Evolutionary conservation across 1,140 invertebrate species (phyloP), one percentile per base, ranked within the genome.

Genomic region (Nasonia vitripennis): DNA sequence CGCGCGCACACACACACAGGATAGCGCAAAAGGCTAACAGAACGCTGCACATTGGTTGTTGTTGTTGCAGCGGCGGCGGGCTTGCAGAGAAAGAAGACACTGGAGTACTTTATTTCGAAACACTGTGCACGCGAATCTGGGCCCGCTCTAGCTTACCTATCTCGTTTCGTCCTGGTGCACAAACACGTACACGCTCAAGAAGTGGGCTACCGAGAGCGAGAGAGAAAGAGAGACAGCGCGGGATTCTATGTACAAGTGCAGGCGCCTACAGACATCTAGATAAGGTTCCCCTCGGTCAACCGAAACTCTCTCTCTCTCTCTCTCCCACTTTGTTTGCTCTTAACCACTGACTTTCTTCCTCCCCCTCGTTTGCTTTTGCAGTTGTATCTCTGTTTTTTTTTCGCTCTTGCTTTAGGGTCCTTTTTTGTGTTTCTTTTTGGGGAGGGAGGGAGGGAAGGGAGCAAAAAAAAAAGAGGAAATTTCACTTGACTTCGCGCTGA

Each of bases 271-370:
- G 45, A 41, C 48, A 80, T 85, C 83, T 74, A 80, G 83, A 80
- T 85, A 85, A 85, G 68, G 78, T 85, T 85, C 74, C 68, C 75
- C 77, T 80, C 70, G 83, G 78, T 80, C 77, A 85, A 85, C 78
- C 48, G 23, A 80, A 67, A 23, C 74, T 78, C 62, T 84, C 45
- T 12, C 10, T 41, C 10, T 41, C 23, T 45, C 83, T 31, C 41
- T 45, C 5, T 41, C 37, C 7, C 9, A 70, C n/a, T 27, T 2
- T 80, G 77, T 80, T 85, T 84, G 45, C 67, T 79, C 83, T 84
- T 85, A 85, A 85, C 78, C 75, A 67, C 77, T 74, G 78, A 77
- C 74, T 83, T 55, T 48, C 55, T 79, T 48, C 37, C 45, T 48
- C 17, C 20, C 17, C 17, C 17, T 45, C 37, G 11, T 51, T 10